A percentile compares a stretch with the other conserved stretches of the same genome.
Conservation (phyloP, 2,797 vertebrate species). For the Synanceia verrucosa region DNA sequence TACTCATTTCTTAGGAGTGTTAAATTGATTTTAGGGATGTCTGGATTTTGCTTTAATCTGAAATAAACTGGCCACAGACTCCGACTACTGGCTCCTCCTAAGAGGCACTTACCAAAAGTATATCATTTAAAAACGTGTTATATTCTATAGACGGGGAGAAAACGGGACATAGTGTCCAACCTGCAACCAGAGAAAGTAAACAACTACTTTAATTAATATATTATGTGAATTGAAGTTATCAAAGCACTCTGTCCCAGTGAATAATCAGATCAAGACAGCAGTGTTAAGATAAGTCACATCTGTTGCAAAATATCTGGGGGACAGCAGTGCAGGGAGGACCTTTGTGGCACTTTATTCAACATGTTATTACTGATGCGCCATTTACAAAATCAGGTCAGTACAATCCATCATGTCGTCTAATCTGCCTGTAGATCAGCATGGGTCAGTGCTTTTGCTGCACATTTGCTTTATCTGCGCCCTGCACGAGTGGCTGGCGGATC, state of each 20-base stretch:
- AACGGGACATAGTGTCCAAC: neutral
- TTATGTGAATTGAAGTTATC: neutral
- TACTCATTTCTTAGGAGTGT: constrained; percentile 75
- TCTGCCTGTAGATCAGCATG: neutral
- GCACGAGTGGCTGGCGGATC: neutral
- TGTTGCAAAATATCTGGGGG: neutral
- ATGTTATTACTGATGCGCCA: neutral
- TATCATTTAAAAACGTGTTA: neutral
- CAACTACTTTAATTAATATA: neutral
- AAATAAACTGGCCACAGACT: constrained; percentile 50
- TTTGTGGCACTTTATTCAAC: neutral
- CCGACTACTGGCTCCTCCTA: constrained; percentile 41
- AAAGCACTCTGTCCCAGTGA: neutral
- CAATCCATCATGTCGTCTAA: neutral
- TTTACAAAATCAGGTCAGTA: neutral
- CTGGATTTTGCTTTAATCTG: constrained; percentile 68
- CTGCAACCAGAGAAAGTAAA: neutral
- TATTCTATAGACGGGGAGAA: neutral
- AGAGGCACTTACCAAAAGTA: constrained; percentile 37
- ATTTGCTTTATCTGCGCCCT: neutral
- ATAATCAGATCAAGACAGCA: too few species aligned
- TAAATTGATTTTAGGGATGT: constrained; percentile 77
- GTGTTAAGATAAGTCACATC: neutral
- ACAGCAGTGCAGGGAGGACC: neutral
- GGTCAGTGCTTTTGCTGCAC: neutral